phyloP scores from a whole-genome alignment of 2,888 invertebrate genomes.

The Stenoptilia bipunctidactyla region DNA sequence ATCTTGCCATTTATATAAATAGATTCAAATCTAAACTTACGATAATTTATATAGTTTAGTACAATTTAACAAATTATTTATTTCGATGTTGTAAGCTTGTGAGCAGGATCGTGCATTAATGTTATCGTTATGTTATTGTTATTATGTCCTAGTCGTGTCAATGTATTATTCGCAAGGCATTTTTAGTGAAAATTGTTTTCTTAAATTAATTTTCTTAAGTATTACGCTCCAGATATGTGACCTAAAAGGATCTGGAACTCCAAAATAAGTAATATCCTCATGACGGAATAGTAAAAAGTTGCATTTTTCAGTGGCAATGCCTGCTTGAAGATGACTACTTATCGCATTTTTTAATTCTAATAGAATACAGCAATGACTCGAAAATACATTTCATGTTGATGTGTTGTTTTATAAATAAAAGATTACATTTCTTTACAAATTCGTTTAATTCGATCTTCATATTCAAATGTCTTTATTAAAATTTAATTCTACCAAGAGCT shows the following conservation, averaged over 20 bases:
- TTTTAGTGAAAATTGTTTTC: background rate
- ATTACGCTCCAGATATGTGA: too few species aligned
- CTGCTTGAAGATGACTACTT: background rate
- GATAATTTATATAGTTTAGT: slow-evolving; percentile 21
- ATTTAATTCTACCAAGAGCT: too few species aligned
- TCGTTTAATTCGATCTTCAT: background rate
- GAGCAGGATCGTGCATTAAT: background rate
- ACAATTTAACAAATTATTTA: slow-evolving; percentile 14
- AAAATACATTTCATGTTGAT: slow-evolving; percentile 56
- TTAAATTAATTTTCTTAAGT: background rate
- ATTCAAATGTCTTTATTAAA: too few species aligned
- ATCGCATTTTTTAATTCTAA: slow-evolving; percentile 25
- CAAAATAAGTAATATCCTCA: too few species aligned
- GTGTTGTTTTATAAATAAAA: slow-evolving; percentile 63
- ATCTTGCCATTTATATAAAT: slow-evolving; percentile 37
- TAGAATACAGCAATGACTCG: slow-evolving; percentile 51
- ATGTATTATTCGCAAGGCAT: background rate
- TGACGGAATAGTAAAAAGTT: too few species aligned
- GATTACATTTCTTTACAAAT: slow-evolving; percentile 56
- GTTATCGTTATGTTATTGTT: background rate
- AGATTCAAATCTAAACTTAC: slow-evolving; percentile 20
- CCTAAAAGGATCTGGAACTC: too few species aligned
- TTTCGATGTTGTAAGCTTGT: background rate
- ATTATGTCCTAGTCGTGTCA: background rate
- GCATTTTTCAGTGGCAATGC: too few species aligned